Evolutionary conservation across 1,140 invertebrate species (phyloP).

Genomic region (Drosophila nigromelanica): DNA sequence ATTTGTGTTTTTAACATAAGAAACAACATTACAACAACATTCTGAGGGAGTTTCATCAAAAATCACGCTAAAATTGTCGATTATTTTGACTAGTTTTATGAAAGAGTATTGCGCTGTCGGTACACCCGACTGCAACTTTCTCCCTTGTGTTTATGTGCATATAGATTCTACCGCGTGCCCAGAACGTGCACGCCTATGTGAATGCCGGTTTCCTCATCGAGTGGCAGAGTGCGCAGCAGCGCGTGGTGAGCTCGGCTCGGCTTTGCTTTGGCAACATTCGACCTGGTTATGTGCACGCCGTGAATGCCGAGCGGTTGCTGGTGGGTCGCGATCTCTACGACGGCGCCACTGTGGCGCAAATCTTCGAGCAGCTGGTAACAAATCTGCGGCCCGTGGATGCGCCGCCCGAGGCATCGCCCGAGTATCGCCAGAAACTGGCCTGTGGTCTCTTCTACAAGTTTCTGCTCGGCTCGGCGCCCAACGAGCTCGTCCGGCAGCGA

Average conservation of each 20-base stretch:
- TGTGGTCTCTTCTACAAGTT: slow-evolving; percentile 90
- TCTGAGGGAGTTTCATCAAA: too few species aligned
- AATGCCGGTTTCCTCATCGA: slow-evolving; percentile 90
- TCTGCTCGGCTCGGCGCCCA: slow-evolving; percentile 84
- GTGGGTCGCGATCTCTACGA: slow-evolving; percentile 85
- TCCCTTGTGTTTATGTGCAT: not conserved
- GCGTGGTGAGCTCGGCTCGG: slow-evolving; percentile 65
- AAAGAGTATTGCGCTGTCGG: too few species aligned
- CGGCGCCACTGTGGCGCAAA: slow-evolving; percentile 43
- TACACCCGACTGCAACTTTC: slow-evolving; percentile 6
- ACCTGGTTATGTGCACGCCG: slow-evolving; percentile 88
- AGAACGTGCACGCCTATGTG: slow-evolving; percentile 92
- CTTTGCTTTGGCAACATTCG: slow-evolving; percentile 89
- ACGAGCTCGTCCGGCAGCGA: slow-evolving; percentile 51
- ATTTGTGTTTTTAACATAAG: too few species aligned
- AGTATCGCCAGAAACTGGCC: slow-evolving; percentile 87
- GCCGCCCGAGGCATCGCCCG: slow-evolving; percentile 87
- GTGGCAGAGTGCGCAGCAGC: slow-evolving; percentile 51
- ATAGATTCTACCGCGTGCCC: slow-evolving; percentile 87
- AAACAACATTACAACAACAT: too few species aligned
- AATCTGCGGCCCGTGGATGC: slow-evolving; percentile 70
- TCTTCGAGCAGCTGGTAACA: slow-evolving; percentile 48
- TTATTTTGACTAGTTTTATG: too few species aligned
- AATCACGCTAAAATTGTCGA: too few species aligned
- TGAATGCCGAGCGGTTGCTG: slow-evolving; percentile 87